These are phyloP conservation scores for Philonicus albiceps DNA, from an alignment of 2,888 invertebrate genomes.

Conservation along the genomic window DNA sequence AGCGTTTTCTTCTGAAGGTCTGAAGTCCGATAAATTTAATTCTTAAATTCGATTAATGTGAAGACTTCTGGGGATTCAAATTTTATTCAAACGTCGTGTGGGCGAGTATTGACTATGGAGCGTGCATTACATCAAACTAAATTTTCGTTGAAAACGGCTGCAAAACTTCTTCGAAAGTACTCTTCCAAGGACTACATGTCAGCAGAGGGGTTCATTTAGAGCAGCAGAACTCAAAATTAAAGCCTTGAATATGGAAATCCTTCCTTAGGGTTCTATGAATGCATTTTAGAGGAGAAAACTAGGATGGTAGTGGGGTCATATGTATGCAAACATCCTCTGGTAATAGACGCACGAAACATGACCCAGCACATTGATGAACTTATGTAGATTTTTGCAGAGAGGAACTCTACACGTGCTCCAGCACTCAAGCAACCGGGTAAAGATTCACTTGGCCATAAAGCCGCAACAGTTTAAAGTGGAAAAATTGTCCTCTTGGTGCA, in stretches of 20 bases:
- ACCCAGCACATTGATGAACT: slow-evolving; percentile 5
- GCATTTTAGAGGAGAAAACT: not conserved
- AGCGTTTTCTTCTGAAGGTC: not conserved
- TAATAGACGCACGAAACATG: not conserved
- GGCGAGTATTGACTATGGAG: not conserved
- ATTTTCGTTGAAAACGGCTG: not conserved
- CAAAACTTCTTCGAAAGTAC: not conserved
- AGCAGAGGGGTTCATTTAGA: not conserved
- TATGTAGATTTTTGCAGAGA: not conserved
- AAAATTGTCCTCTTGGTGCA: not conserved
- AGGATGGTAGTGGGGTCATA: not conserved
- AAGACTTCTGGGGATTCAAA: not conserved
- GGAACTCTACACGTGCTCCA: not conserved
- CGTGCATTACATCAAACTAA: not conserved
- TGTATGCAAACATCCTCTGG: not conserved
- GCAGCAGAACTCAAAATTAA: not conserved
- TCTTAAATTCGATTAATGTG: not conserved
- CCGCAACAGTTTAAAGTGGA: not conserved
- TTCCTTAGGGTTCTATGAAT: not conserved
- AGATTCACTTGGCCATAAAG: not conserved
- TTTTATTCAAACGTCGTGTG: not conserved
- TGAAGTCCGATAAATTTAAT: not conserved
- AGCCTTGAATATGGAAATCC: not conserved
- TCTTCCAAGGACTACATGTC: not conserved
- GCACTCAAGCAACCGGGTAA: not conserved